Percentiles rank a stretch among this genome's conserved stretches.
Evolutionary conservation across 1,140 invertebrate species (phyloP).

Genomic region (Scaptomyza montana): DNA sequence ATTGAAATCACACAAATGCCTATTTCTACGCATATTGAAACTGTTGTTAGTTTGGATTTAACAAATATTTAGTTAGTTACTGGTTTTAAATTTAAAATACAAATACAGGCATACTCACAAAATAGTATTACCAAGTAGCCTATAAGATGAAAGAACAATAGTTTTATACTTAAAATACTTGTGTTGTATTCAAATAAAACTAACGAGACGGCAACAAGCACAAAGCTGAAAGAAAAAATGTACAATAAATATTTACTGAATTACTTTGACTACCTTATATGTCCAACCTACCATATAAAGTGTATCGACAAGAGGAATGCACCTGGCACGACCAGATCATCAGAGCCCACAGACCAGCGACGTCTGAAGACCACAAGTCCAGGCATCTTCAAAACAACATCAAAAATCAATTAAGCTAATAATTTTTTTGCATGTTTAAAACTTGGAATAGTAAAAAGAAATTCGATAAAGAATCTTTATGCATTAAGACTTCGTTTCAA

Average conservation of each 20-base stretch:
- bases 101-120: constrained; percentile 69
- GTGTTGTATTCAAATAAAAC: constrained; percentile 87
- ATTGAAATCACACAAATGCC: constrained; percentile 90
- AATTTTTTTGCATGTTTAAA: too few relatives aligned
- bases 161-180: constrained; percentile 85
- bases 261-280: background rate
- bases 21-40: constrained; percentile 89
- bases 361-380: constrained; percentile 93
- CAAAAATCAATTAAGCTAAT: background rate
- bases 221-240: constrained; percentile 59
- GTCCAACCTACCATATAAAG: constrained; percentile 89
- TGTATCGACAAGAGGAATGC: constrained; percentile 90
- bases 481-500: too few relatives aligned
- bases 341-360: constrained; percentile 94
- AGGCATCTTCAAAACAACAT: constrained; percentile 87
- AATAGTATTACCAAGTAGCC: constrained; percentile 88
- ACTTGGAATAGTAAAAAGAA: too few relatives aligned
- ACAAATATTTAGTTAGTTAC: background rate
- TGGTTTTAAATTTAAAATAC: background rate
- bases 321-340: constrained; percentile 94
- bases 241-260: too few relatives aligned
- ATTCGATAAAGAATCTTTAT: too few relatives aligned
- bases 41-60: constrained; percentile 54
- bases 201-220: constrained; percentile 84
- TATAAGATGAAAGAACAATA: constrained; percentile 89